Evolutionary conservation across 2,113 vertebrate species (phyloP).

Genomic region (Chloroceryle aenea): DNA sequence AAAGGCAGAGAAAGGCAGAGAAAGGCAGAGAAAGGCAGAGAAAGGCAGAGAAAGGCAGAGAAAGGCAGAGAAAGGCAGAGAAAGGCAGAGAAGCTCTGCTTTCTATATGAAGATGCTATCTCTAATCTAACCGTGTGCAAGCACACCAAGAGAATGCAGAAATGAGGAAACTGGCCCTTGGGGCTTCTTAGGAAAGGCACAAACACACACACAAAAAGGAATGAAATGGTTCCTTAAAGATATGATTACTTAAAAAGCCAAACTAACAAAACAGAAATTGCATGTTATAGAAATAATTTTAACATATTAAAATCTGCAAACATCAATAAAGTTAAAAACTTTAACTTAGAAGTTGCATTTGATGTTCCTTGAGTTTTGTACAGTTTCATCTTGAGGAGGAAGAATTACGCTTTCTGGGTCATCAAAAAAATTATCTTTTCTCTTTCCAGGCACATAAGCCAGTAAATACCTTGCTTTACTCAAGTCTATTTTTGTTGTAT

Average conservation of each 20-base stretch:
- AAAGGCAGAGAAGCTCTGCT: not conserved
- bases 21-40: not conserved
- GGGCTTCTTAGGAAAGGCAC: not conserved
- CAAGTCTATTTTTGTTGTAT: not conserved
- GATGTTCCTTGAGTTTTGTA: not conserved
- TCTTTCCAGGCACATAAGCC: not conserved
- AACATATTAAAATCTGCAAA: not conserved
- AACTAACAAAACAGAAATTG: not conserved
- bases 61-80: not conserved
- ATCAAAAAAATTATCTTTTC: not conserved
- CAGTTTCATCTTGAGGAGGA: not conserved
- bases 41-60: not conserved
- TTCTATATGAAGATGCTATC: not conserved
- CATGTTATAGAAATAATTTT: not conserved
- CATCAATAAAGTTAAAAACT: not conserved
- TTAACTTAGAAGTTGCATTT: not conserved
- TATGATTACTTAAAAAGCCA: not conserved
- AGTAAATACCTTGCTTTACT: not conserved
- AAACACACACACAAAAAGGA: accelerated
- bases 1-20: not conserved
- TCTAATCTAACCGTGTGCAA: not conserved
- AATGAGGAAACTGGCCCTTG: not conserved
- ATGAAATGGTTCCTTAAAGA: not conserved
- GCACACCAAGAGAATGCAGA: not conserved
- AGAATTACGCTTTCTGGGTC: not conserved